phyloP scores from a whole-genome alignment of 2,797 vertebrate species.

The Ctenopoma kingsleyae region DNA sequence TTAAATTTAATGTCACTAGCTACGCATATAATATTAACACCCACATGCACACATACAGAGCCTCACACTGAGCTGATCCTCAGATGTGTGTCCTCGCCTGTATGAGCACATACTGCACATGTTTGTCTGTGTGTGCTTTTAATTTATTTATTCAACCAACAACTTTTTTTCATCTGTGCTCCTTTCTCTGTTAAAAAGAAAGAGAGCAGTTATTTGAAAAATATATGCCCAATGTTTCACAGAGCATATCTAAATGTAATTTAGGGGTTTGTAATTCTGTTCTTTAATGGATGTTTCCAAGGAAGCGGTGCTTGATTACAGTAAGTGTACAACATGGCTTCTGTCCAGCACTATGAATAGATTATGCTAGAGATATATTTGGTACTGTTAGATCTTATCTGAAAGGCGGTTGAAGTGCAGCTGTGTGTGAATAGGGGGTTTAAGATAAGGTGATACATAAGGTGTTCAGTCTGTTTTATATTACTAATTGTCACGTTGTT shows the following conservation, averaged over 20 bases:
- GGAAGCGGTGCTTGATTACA: constrained; percentile 20
- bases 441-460: not conserved
- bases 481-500: not conserved
- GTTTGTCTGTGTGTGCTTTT: constrained; percentile 65
- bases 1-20: constrained; percentile 69
- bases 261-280: constrained; percentile 41
- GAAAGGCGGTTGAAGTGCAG: not conserved
- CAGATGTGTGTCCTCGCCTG: constrained; percentile 16
- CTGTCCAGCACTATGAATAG: constrained; percentile 17
- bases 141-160: constrained; percentile 71
- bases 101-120: constrained; percentile 32
- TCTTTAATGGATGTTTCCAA: constrained; percentile 27
- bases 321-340: constrained; percentile 13
- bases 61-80: constrained; percentile 27
- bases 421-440: constrained; percentile 3
- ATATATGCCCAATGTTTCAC: constrained; percentile 45
- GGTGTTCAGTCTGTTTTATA: not conserved
- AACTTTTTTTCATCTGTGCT: constrained; percentile 54
- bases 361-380: constrained; percentile 15
- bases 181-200: constrained; percentile 50
- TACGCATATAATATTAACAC: constrained; percentile 42
- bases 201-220: constrained; percentile 40
- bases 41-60: constrained; percentile 29
- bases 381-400: constrained; percentile 31
- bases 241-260: constrained; percentile 54